Percentiles rank a stretch among this genome's conserved stretches.
Conservation (phyloP, 2,888 invertebrate species). For the Synergus itoensis region DNA sequence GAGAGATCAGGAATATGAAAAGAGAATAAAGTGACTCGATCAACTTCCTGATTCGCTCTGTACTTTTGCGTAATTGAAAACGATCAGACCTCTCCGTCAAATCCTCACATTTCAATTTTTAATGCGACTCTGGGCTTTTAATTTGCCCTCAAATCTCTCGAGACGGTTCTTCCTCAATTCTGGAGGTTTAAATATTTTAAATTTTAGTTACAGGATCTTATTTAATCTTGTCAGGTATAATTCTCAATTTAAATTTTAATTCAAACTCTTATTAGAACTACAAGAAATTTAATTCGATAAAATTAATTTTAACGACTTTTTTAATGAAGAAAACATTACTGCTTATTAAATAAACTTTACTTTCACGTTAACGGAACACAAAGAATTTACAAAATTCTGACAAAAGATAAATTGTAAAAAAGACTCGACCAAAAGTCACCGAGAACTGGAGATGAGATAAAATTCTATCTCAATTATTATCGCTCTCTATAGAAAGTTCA, state of each 20-base stretch:
- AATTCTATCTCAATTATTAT: slow-evolving; percentile 51
- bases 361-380: neutral
- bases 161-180: neutral
- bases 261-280: neutral
- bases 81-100: neutral
- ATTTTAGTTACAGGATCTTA: slow-evolving; percentile 1
- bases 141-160: slow-evolving; percentile 8
- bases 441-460: neutral
- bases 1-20: slow-evolving; percentile 44
- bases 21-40: slow-evolving; percentile 46
- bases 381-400: neutral
- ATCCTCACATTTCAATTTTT: slow-evolving; percentile 25
- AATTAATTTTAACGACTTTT: too few species aligned
- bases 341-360: neutral
- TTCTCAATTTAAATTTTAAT: slow-evolving; percentile 26
- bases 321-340: too few species aligned
- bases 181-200: neutral
- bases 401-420: neutral
- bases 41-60: slow-evolving; percentile 33
- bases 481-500: slow-evolving; percentile 51
- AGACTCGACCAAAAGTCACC: neutral
- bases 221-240: neutral
- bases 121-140: slow-evolving; percentile 5
- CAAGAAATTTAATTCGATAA: neutral
- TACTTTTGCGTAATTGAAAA: slow-evolving; percentile 26